A percentile compares a stretch with the other conserved stretches of the same genome.
phyloP scores from a whole-genome alignment of 2,113 vertebrate species.

The Eurypyga helias region DNA sequence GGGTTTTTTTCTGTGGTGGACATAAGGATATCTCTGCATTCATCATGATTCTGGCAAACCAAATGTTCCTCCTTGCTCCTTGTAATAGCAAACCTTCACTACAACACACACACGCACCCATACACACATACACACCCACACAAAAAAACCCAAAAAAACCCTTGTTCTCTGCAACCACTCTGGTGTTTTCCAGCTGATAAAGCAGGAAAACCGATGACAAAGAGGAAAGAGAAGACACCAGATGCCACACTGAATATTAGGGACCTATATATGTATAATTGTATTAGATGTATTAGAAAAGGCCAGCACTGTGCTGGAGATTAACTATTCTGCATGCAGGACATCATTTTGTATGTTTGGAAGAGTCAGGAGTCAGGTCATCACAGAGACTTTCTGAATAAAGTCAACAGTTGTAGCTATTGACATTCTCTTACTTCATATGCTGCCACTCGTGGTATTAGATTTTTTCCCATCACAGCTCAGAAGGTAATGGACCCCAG shows the following conservation, averaged over 20 bases:
- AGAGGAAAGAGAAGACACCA: background rate
- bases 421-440: background rate
- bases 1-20: background rate
- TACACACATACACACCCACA: background rate
- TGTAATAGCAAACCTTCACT: background rate
- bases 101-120: background rate
- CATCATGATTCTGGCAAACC: background rate
- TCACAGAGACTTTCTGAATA: background rate
- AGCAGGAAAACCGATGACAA: background rate
- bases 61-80: background rate
- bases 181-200: background rate
- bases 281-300: background rate
- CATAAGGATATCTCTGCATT: background rate
- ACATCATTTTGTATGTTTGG: background rate
- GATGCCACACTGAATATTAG: background rate
- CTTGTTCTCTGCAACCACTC: background rate
- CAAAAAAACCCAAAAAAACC: no score
- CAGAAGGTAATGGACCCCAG: accelerated
- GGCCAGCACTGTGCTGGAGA: background rate
- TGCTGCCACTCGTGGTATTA: background rate
- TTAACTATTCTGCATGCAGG: background rate
- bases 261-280: background rate
- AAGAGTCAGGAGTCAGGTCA: background rate
- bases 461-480: background rate
- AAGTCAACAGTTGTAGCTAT: background rate